phyloP scores from a whole-genome alignment of 2,113 vertebrate species.

The Urocolius indicus region DNA sequence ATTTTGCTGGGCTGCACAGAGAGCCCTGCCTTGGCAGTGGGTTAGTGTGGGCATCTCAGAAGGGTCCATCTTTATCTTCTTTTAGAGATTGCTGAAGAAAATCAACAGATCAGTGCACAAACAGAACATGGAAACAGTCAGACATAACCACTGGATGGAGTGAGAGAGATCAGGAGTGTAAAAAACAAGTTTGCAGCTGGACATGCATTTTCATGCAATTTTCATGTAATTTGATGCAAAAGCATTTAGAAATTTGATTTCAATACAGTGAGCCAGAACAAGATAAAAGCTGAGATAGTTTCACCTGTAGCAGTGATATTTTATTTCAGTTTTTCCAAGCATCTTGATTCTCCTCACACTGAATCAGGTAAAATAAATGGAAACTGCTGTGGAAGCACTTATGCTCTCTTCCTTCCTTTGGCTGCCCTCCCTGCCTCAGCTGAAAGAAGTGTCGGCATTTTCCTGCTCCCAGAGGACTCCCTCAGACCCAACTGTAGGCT shows the following conservation, averaged over 20 bases:
- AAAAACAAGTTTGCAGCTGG: neutral
- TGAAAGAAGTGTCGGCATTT: neutral
- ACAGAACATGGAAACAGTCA: neutral
- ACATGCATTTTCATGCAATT: neutral
- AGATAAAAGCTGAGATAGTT: neutral
- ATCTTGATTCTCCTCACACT: neutral
- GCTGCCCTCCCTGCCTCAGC: neutral
- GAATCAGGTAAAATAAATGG: neutral
- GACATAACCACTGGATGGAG: neutral
- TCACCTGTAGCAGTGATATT: neutral
- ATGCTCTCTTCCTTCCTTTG: neutral
- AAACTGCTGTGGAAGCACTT: neutral
- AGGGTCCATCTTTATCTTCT: neutral
- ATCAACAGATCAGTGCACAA: neutral
- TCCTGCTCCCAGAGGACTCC: neutral
- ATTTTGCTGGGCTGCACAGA: neutral
- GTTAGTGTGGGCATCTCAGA: neutral
- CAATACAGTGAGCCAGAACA: neutral
- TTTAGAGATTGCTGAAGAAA: neutral
- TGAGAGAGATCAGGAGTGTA: neutral
- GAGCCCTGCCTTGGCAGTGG: neutral
- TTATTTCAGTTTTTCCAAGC: neutral
- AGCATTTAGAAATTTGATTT: neutral
- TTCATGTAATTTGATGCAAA: neutral
- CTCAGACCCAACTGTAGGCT: neutral